Conservation (phyloP, 2,113 vertebrate genomes). For the Athene noctua region DNA sequence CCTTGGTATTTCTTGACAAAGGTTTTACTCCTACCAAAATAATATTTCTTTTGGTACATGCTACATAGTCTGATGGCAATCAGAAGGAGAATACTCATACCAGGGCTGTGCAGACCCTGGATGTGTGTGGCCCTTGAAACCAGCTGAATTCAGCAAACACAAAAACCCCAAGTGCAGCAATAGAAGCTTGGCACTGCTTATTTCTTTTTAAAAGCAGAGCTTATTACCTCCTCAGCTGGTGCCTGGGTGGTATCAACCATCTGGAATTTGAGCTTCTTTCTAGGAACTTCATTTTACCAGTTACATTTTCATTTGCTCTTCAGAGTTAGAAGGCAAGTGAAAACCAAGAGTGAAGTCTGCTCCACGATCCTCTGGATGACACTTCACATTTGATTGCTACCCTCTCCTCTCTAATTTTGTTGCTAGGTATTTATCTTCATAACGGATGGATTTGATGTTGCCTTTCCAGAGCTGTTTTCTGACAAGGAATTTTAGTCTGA, state of each 20-base stretch:
- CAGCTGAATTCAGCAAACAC: neutral
- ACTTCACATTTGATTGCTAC: neutral
- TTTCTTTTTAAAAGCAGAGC: neutral
- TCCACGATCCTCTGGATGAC: neutral
- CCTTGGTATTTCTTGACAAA: neutral
- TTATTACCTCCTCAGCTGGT: slow-evolving; percentile 21
- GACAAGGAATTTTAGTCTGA: neutral
- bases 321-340: neutral
- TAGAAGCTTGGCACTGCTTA: neutral
- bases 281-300: slow-evolving; percentile 7
- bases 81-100: neutral
- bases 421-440: neutral
- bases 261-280: slow-evolving; percentile 17
- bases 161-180: neutral
- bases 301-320: neutral
- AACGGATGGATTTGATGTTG: neutral
- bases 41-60: neutral
- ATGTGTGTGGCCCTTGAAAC: neutral
- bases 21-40: neutral
- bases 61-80: neutral
- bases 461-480: neutral
- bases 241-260: slow-evolving; percentile 3
- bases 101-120: neutral
- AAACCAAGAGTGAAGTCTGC: neutral
- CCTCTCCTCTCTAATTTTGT: neutral